These are phyloP conservation scores for Aradus depressus DNA, from an alignment of 2,888 invertebrate genomes.

Conservation along the genomic window DNA sequence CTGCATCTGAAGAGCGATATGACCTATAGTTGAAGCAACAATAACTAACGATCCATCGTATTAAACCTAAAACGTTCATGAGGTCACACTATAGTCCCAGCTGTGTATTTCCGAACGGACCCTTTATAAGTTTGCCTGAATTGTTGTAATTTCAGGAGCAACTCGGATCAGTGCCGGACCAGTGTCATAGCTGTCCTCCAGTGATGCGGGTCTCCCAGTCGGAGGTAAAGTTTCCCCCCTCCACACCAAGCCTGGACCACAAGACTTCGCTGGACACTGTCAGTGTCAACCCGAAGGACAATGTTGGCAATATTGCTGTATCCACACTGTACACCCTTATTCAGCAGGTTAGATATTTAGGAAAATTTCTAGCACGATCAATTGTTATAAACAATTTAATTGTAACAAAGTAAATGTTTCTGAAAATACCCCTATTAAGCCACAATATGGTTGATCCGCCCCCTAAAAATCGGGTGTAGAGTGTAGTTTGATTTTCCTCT, in stretches of 20 bases:
- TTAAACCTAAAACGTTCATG: no score
- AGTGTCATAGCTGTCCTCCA: conserved; percentile 9
- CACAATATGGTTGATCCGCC: not conserved
- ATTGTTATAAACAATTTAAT: not conserved
- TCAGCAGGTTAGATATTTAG: conserved; percentile 10
- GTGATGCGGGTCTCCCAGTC: conserved; percentile 23
- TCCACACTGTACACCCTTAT: conserved; percentile 9
- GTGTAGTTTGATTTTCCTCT: not conserved
- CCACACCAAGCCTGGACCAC: not conserved
- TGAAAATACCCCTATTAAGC: not conserved
- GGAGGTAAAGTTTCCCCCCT: conserved; percentile 18
- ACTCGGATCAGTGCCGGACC: no score
- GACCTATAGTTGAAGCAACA: no score
- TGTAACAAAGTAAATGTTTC: not conserved
- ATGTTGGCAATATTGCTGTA: conserved; percentile 5
- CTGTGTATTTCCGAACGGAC: no score
- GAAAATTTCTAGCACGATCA: not conserved
- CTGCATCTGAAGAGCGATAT: no score
- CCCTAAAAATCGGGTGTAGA: not conserved
- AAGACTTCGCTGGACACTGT: not conserved
- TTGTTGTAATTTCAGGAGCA: no score
- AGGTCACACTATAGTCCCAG: no score
- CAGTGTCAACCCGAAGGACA: not conserved
- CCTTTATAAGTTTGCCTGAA: no score
- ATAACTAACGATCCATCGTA: no score